Evolutionary conservation across 2,888 invertebrate species (phyloP).

Genomic region (Sinopyrophorus schimmeli): DNA sequence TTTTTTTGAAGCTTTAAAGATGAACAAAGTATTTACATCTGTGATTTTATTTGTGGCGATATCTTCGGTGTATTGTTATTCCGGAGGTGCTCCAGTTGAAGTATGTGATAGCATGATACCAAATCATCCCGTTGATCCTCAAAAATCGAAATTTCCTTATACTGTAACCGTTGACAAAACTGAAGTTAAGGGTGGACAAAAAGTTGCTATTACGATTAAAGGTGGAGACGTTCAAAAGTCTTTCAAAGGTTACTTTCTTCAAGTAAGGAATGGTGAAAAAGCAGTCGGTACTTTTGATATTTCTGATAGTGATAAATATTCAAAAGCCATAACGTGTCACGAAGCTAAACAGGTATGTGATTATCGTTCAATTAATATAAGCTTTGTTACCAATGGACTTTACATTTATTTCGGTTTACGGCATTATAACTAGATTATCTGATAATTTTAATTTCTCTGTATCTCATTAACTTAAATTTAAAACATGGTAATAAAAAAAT

Average conservation of each 20-base stretch:
- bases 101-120: slow-evolving; percentile 71
- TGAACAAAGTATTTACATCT: no score
- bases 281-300: slow-evolving; percentile 68
- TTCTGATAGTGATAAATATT: slow-evolving; percentile 57
- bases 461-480: no score
- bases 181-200: slow-evolving; percentile 53
- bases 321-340: slow-evolving; percentile 60
- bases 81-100: slow-evolving; percentile 66
- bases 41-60: no score
- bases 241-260: slow-evolving; percentile 68
- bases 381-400: no score
- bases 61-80: slow-evolving; percentile 55
- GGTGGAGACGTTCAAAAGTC: slow-evolving; percentile 56
- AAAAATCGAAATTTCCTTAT: slow-evolving; percentile 64
- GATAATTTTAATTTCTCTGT: no score
- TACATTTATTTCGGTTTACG: no score
- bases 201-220: slow-evolving; percentile 60
- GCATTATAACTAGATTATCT: no score
- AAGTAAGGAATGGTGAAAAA: slow-evolving; percentile 65
- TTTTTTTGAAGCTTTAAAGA: no score
- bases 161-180: slow-evolving; percentile 46
- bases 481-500: no score
- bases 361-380: neutral
- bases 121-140: slow-evolving; percentile 64
- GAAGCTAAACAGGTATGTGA: slow-evolving; percentile 59